phyloP scores from a whole-genome alignment of 2,797 vertebrate genomes.

The Podarcis lilfordi region DNA sequence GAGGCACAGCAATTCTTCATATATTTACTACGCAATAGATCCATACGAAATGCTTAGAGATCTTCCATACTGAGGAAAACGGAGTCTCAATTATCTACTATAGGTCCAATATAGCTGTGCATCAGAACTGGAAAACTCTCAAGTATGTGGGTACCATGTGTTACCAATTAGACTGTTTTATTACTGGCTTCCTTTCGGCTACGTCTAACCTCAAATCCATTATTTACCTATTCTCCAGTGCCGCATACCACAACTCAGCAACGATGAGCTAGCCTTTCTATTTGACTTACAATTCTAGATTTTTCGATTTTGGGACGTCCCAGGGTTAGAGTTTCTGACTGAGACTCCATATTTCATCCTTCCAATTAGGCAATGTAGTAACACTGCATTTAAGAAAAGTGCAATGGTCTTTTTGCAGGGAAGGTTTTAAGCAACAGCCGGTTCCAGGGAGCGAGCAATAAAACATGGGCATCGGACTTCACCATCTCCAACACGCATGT shows the following conservation, averaged over 20 bases:
- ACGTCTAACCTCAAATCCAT: neutral
- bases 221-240: conserved; percentile 3
- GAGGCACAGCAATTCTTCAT: neutral
- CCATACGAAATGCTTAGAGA: neutral
- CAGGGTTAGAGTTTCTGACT: neutral
- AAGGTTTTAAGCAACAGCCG: neutral
- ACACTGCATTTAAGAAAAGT: neutral
- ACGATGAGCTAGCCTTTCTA: neutral
- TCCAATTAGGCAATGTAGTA: neutral
- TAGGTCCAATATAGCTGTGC: neutral
- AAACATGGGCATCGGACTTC: neutral
- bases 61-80: neutral
- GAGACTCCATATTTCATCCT: neutral
- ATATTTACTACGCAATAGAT: neutral
- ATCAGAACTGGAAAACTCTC: neutral
- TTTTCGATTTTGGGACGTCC: neutral
- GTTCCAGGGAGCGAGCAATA: neutral
- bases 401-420: neutral
- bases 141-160: neutral
- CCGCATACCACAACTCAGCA: neutral
- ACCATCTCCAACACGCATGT: neutral
- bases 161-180: conserved; percentile 25
- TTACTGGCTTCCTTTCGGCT: conserved; percentile 13
- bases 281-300: neutral
- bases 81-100: neutral